These are phyloP conservation scores for Parauchenoglanis ngamensis DNA, from an alignment of 2,797 vertebrate genomes.

Conservation along the genomic window DNA sequence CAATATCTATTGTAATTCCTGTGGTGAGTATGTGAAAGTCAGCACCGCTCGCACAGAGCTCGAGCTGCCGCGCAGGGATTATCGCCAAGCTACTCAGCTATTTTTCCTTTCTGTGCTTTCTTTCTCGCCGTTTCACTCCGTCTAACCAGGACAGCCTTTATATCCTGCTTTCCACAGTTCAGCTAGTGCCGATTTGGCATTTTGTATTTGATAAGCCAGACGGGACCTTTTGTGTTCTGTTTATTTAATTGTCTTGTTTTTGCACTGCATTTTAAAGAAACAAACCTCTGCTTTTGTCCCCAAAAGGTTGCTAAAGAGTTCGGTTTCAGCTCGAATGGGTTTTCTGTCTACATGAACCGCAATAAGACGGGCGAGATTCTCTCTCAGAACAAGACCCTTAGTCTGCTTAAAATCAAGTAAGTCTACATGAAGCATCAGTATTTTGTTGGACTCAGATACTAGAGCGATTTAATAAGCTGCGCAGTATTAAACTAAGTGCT, in stretches of 20 bases:
- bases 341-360: conserved; percentile 93
- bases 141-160: background rate
- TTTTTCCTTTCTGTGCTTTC: background rate
- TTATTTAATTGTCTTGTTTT: background rate
- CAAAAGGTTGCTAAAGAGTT: conserved; percentile 93
- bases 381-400: conserved; percentile 89
- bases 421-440: conserved; percentile 54
- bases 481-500: background rate
- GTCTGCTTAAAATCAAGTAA: conserved; percentile 96
- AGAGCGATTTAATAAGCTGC: background rate
- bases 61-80: background rate
- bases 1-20: background rate
- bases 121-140: background rate
- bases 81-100: background rate
- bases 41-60: background rate
- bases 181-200: background rate
- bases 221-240: background rate
- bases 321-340: conserved; percentile 93
- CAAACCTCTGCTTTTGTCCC: conserved; percentile 6
- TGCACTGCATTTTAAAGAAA: background rate
- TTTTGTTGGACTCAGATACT: too few species aligned
- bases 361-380: conserved; percentile 94
- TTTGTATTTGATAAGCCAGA: background rate
- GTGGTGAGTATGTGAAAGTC: background rate
- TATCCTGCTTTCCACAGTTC: background rate